Percentiles rank a stretch among this genome's conserved stretches.
phyloP scores from a whole-genome alignment of 2,797 vertebrate genomes.

The Perodicticus potto region DNA sequence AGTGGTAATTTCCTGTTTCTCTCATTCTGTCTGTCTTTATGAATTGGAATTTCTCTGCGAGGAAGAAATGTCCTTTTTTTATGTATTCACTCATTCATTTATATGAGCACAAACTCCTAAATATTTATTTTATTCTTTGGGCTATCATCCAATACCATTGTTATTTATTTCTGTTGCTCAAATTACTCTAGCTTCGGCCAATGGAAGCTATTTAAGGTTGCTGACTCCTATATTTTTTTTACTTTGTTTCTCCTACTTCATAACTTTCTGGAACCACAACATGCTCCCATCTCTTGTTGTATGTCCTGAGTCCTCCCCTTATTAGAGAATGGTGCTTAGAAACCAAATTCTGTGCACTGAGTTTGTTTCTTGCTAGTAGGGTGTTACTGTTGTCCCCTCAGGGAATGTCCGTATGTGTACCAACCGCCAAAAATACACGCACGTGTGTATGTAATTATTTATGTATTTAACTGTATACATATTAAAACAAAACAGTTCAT shows the following conservation, averaged over 20 bases:
- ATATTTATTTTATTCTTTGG: neutral
- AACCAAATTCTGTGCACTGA: neutral
- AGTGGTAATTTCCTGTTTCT: neutral
- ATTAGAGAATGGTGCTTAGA: neutral
- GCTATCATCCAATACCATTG: neutral
- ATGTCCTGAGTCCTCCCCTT: neutral
- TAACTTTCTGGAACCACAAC: neutral
- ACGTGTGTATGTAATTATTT: neutral
- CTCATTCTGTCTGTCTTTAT: slow-evolving; percentile 8
- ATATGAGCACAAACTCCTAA: neutral
- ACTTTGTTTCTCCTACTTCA: neutral
- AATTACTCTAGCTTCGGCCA: neutral
- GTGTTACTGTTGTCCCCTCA: neutral
- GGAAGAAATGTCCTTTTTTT: neutral
- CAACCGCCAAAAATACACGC: neutral
- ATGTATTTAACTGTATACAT: neutral
- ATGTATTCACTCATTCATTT: neutral
- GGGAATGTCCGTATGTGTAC: neutral
- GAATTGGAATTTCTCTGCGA: slow-evolving; percentile 43
- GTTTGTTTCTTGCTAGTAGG: neutral
- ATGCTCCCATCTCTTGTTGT: neutral
- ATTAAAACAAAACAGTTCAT: neutral
- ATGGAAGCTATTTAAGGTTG: neutral
- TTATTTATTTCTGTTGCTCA: neutral
- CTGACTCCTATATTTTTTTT: neutral